Evolutionary conservation across 1,140 invertebrate genomes (phyloP), one percentile per base, ranked within the genome.

Genomic region (Dendrolimus kikuchii): DNA sequence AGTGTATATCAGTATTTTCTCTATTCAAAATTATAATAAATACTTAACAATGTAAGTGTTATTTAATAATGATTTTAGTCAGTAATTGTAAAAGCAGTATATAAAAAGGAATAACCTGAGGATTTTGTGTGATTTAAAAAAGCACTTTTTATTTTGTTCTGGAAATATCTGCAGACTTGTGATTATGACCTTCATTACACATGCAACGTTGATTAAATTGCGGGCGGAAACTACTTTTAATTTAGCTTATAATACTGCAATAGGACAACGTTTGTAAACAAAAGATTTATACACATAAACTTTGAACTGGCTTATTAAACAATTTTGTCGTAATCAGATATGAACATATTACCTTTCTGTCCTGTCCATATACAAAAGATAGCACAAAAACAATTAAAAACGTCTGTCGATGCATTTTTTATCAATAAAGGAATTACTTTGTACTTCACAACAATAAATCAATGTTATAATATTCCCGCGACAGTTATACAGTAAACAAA

Each of bases 331-430:
- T 23, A 42, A 42, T 42, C n/a, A 42, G 7, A 9, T 40, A 37
- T 43, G 23, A 23, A 23, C 23, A 23, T 51, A 62, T 66, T 57
- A 81, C 80, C 74, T 71, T 72, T 61, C 80, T 77, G 40, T 83
- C 72, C 49, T 77, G 65, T 55, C 71, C 77, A 54, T 59, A 59
- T 38, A 53, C 60, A 39, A 62, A 50, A 38, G 69, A 68, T 57
- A 75, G 38, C 10, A 67, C 36, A 46, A 64, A 60, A 58, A 69
- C 47, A 62, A 73, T 57, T 39, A 78, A 58, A 53, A 77, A 60
- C 46, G 57, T 61, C 52, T 49, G 51, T 45, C 65, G 50, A 59
- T 62, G 50, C 62, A 64, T 23, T 66, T 59, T 55, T 76, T 74
- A 79, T 73, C 64, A 59, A 23, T 44, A 55, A 50, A 71, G 66